Evolutionary conservation across 2,113 vertebrate genomes (phyloP).

Genomic region (Coptodon rendalli): DNA sequence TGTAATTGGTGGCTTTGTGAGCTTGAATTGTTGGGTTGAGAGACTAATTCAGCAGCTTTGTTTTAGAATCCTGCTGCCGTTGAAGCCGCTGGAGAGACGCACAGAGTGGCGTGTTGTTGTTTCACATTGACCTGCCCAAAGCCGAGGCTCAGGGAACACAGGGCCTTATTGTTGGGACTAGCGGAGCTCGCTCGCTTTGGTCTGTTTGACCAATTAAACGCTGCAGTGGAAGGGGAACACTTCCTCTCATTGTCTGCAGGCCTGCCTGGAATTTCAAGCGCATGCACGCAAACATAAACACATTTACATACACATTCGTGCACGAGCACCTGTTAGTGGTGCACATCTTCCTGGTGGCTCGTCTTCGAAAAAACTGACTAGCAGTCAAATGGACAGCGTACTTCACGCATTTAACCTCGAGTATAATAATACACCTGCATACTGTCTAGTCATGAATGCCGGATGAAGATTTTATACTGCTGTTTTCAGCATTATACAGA

Average conservation of each 20-base stretch:
- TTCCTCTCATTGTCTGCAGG: constrained; percentile 51
- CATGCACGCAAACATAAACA: background rate
- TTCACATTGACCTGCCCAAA: constrained; percentile 23
- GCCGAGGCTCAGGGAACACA: constrained; percentile 22
- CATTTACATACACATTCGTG: background rate
- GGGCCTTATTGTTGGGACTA: constrained; percentile 35
- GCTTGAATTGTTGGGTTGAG: background rate
- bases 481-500: constrained; percentile 13
- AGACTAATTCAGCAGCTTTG: constrained; percentile 5
- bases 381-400: background rate
- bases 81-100: background rate
- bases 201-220: constrained; percentile 55
- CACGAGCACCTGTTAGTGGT: background rate
- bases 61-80: background rate
- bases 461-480: background rate
- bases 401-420: background rate
- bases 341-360: background rate
- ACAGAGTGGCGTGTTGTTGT: constrained; percentile 25
- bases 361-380: background rate
- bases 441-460: background rate
- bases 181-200: constrained; percentile 16
- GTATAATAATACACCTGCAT: background rate
- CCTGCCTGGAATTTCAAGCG: constrained; percentile 14
- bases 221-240: constrained; percentile 28
- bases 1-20: background rate